Conservation (phyloP, 2,797 vertebrate species). For the Astyanax mexicanus region DNA sequence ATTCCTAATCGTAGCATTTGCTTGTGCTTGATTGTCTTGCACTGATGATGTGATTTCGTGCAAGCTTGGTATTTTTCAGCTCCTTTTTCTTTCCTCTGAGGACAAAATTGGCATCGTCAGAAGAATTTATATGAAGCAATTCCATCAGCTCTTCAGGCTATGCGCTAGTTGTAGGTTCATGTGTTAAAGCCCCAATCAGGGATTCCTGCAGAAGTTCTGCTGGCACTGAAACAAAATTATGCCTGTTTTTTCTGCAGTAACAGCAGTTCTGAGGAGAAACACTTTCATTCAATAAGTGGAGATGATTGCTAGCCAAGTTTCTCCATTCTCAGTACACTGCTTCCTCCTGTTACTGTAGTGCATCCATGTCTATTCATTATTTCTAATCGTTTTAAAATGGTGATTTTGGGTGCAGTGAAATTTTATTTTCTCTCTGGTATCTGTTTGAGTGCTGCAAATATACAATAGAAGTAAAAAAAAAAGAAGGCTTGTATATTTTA, state of each 20-base stretch:
- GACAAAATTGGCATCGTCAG: constrained; percentile 1
- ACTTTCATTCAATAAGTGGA: background rate
- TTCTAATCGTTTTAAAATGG: too few relatives aligned
- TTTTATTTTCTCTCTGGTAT: too few relatives aligned
- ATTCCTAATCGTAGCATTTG: background rate
- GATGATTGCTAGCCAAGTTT: too few relatives aligned
- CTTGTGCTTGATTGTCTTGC: too few relatives aligned
- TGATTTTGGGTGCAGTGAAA: background rate
- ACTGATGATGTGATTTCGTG: background rate
- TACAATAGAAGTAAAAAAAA: too few relatives aligned
- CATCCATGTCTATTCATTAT: too few relatives aligned
- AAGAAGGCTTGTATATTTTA: too few relatives aligned
- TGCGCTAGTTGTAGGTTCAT: background rate
- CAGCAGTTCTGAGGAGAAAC: background rate
- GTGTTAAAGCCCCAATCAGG: background rate
- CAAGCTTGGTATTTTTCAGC: too few relatives aligned
- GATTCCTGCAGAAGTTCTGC: background rate
- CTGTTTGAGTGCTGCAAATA: too few relatives aligned
- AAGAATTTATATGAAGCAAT: background rate
- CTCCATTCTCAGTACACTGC: background rate
- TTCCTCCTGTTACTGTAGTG: background rate
- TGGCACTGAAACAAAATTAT: background rate
- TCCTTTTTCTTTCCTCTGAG: background rate
- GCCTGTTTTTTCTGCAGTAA: constrained; percentile 1
- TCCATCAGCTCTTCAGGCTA: background rate